These are phyloP conservation scores for Blastobasis adustella DNA, from an alignment of 2,888 invertebrate species.

Conservation along the genomic window DNA sequence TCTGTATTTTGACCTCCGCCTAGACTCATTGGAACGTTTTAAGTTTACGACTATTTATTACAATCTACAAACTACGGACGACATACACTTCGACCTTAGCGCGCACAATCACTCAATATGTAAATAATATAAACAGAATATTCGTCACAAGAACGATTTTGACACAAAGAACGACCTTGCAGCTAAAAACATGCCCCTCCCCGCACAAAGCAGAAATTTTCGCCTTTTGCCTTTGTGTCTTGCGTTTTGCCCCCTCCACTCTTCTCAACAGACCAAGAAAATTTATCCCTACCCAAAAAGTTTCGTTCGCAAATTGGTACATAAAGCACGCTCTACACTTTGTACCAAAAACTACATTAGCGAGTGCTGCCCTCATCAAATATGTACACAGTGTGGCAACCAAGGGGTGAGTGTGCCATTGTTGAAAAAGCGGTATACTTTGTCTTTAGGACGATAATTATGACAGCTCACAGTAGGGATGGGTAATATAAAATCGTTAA, in stretches of 20 bases:
- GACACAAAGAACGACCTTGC: conserved; percentile 81
- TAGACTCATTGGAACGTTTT: conserved; percentile 88
- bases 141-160: conserved; percentile 63
- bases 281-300: conserved; percentile 7
- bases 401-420: too few species aligned
- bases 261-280: too few species aligned
- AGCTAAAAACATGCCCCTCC: conserved; percentile 70
- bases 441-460: too few species aligned
- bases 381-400: too few species aligned
- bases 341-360: too few species aligned
- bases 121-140: conserved; percentile 50
- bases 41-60: conserved; percentile 42
- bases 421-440: too few species aligned
- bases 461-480: too few species aligned
- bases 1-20: conserved; percentile 81
- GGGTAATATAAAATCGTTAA: too few species aligned
- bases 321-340: too few species aligned
- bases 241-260: too few species aligned
- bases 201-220: conserved; percentile 32
- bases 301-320: neutral
- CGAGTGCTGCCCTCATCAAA: too few species aligned
- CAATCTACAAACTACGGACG: conserved; percentile 43
- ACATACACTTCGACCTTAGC: conserved; percentile 53
- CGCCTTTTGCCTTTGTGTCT: conserved; percentile 9
- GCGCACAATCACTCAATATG: conserved; percentile 46